Evolutionary conservation across 2,797 vertebrate genomes (phyloP).

Genomic region (Phyllotis vaccarum): DNA sequence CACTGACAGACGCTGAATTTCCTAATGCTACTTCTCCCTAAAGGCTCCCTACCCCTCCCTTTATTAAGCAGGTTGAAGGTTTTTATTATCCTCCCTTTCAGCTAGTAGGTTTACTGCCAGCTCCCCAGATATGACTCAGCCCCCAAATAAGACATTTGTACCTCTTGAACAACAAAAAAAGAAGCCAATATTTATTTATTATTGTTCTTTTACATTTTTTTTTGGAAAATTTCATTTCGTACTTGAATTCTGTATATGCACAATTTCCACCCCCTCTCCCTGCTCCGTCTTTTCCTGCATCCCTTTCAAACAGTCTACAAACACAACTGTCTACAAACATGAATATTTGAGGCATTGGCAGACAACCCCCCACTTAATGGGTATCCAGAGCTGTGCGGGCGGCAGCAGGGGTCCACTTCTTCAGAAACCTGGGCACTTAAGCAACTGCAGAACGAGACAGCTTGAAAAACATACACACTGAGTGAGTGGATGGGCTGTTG

Average conservation of each 20-base stretch:
- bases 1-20: background rate
- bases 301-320: background rate
- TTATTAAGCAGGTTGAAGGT: background rate
- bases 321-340: background rate
- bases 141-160: background rate
- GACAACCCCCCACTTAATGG: background rate
- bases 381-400: rapidly evolving
- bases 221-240: background rate
- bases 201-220: background rate
- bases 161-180: constrained; percentile 14
- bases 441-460: background rate
- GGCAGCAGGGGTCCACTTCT: background rate
- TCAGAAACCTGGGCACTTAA: background rate
- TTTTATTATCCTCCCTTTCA: background rate
- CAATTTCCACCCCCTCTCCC: background rate
- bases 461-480: constrained; percentile 70
- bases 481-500: constrained; percentile 69
- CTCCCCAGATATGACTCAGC: constrained; percentile 46
- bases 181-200: background rate
- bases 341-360: background rate
- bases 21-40: background rate
- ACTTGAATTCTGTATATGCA: background rate
- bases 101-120: background rate
- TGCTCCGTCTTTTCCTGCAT: background rate
- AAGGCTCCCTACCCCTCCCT: background rate